Percentiles rank a stretch among this genome's conserved stretches.
Evolutionary conservation across 2,888 invertebrate genomes (phyloP).

Genomic region (Pollenia griseotomentosa): DNA sequence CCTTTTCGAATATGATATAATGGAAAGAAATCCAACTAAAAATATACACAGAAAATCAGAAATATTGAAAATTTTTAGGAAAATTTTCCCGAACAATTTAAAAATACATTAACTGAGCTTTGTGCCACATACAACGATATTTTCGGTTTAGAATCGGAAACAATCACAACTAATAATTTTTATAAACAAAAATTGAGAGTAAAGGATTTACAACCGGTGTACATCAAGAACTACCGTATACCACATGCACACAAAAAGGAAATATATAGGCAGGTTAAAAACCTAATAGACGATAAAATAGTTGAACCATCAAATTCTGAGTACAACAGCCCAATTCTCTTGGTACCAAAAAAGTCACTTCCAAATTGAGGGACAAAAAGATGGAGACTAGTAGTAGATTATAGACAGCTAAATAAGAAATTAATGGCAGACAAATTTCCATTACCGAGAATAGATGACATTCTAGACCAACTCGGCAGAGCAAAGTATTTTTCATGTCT

Average conservation of each 20-base stretch:
- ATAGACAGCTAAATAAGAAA: constrained; percentile 22
- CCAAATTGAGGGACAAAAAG: constrained; percentile 29
- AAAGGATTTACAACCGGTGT: constrained; percentile 16
- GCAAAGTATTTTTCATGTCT: constrained; percentile 43
- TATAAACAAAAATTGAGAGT: constrained; percentile 39
- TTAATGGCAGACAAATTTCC: constrained; percentile 40
- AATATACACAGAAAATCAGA: no score
- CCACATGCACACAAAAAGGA: constrained; percentile 36
- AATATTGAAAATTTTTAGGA: no score
- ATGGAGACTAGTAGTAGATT: constrained; percentile 46
- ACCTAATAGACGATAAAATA: constrained; percentile 29
- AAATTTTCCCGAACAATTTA: no score
- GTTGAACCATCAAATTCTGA: constrained; percentile 25
- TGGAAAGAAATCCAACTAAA: no score
- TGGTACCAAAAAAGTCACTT: neutral
- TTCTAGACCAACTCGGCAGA: constrained; percentile 43
- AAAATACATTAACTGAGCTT: no score
- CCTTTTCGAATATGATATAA: no score
- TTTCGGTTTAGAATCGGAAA: no score
- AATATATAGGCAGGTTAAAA: constrained; percentile 48
- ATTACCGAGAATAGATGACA: constrained; percentile 46
- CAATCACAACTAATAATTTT: constrained; percentile 47
- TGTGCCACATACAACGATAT: no score
- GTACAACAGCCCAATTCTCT: constrained; percentile 20
- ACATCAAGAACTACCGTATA: constrained; percentile 44